These are phyloP conservation scores for Aspiorhynchus laticeps DNA, from an alignment of 2,113 vertebrate genomes.

Conservation along the genomic window DNA sequence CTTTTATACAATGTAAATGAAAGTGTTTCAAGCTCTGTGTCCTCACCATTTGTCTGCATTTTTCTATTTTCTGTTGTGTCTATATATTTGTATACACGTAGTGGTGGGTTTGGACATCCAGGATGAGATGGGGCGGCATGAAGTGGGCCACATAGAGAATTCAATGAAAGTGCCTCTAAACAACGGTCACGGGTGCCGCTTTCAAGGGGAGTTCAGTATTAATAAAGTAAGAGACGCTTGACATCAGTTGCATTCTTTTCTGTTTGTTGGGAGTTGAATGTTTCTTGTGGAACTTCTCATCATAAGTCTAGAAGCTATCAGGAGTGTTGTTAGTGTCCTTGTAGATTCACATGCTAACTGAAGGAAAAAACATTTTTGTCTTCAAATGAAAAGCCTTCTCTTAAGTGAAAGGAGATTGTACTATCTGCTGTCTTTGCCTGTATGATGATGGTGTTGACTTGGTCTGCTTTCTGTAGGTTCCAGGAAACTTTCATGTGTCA, in stretches of 20 bases:
- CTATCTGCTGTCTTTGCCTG: neutral
- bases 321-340: neutral
- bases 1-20: neutral
- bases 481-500: conserved; percentile 97
- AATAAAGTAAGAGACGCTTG: conserved; percentile 84
- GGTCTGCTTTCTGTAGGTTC: conserved; percentile 79
- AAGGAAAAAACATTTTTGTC: neutral
- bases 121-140: conserved; percentile 98
- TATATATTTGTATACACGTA: conserved; percentile 56
- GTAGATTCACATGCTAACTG: neutral
- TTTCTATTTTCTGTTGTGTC: neutral
- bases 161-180: conserved; percentile 94
- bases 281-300: neutral
- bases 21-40: neutral
- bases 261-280: neutral
- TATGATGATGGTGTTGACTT: conserved; percentile 26
- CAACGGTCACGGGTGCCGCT: conserved; percentile 90
- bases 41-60: neutral
- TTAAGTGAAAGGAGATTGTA: neutral
- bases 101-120: conserved; percentile 98
- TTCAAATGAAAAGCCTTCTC: neutral
- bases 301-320: neutral
- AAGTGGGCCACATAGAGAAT: conserved; percentile 98
- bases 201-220: conserved; percentile 95
- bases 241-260: neutral